Base-by-base conservation (phyloP, 2,797 vertebrate genomes). In the Brotula barbata region DNA sequence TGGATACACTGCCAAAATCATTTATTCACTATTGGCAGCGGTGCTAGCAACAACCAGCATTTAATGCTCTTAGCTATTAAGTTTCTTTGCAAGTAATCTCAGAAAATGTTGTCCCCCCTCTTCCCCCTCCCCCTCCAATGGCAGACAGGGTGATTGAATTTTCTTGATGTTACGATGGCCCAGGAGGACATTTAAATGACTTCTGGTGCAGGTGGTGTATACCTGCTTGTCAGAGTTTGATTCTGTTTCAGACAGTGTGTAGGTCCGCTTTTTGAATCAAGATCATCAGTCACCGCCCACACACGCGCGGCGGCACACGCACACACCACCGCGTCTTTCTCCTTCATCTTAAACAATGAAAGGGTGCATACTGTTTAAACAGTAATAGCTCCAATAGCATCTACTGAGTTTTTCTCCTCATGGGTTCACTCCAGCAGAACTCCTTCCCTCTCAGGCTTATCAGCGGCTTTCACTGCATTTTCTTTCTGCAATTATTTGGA, bases 1-100 rank as follows among this genome's bases (percentile, higher is more conserved):
- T 91, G 89, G 90, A 91, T 83, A 90, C 90, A 87, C 92, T 92
- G 93, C 94, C 92, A 93, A 93, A 94, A 93, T 93, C 93, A 96
- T 97, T 94, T 94, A 96, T 97, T 95, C 93, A 93, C 91, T 93
- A 91, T 94, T 94, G 95, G 94, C 94, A 94, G 87, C 78, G 40
- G 90, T 83, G 93, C 94, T 92, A 92, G 88, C 88, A 93, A 92
- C 93, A 91, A 93, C 91, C 89, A 89, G 87, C 86, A 63, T 88
- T 88, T 91, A 93, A 94, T 91, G 90, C 89, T 91, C 92, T 94
- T 90, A 91, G 91, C 90, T 78, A 87, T 90, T 92, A 90, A 85
- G 86, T 89, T 89, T 90, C 91, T 90, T 93, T 92, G 91, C 85
- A 82, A 86, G 89, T 90, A 90, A 88, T 90, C 89, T 89, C 78